phyloP scores from a whole-genome alignment of 2,113 vertebrate species.

The Pelmatolapia mariae region DNA sequence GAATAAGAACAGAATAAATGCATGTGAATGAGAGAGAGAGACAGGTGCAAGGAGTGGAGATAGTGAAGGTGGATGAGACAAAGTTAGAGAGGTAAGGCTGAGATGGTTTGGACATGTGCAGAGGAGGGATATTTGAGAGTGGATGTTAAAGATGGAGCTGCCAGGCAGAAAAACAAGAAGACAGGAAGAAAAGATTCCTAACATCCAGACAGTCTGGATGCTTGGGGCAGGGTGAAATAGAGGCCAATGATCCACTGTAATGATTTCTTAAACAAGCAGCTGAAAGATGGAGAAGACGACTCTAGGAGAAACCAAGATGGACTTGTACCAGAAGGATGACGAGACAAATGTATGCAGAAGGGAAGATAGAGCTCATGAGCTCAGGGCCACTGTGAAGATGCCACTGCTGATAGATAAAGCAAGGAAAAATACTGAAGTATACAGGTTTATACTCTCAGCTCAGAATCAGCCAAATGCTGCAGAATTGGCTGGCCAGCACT shows the following conservation, averaged over 20 bases:
- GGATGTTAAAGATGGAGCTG: neutral
- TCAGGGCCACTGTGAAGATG: neutral
- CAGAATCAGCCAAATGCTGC: neutral
- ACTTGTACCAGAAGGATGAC: neutral
- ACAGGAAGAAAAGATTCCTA: neutral
- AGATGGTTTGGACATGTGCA: neutral
- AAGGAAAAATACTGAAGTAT: neutral
- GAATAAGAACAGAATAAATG: too few relatives aligned
- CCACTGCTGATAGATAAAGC: neutral
- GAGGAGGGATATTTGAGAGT: neutral
- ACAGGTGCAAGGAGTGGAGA: too few relatives aligned
- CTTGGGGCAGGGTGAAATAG: neutral
- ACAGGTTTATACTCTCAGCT: neutral
- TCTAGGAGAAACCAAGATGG: neutral
- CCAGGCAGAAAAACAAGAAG: neutral
- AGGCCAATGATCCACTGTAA: neutral
- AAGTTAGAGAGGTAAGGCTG: neutral
- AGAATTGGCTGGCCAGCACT: neutral
- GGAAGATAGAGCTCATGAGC: neutral
- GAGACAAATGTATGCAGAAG: neutral
- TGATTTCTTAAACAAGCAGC: fast-evolving
- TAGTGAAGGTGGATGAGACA: too few relatives aligned
- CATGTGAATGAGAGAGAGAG: too few relatives aligned
- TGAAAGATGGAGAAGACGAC: neutral
- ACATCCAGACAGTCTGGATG: neutral